These are phyloP conservation scores for Notoglanidium macrostoma DNA, from an alignment of 2,797 vertebrate species.

Conservation along the genomic window DNA sequence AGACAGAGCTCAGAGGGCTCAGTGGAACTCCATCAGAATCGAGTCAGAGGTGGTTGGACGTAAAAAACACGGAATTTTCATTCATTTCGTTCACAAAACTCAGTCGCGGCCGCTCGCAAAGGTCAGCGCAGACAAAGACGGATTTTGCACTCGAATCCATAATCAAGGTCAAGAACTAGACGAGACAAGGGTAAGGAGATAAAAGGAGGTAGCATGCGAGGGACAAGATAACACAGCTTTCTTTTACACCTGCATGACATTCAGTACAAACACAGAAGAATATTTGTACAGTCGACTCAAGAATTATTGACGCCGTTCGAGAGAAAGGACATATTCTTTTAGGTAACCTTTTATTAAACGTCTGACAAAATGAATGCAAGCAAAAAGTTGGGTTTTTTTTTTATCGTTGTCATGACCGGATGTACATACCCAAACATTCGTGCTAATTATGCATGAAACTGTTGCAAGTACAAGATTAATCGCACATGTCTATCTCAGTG, in stretches of 20 bases:
- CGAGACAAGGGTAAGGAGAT: background rate
- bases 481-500: background rate
- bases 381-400: background rate
- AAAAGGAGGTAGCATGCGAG: slow-evolving; percentile 2
- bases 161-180: slow-evolving; percentile 23
- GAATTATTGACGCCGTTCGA: background rate
- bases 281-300: background rate
- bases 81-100: background rate
- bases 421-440: background rate
- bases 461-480: background rate
- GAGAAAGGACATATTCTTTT: background rate
- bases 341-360: background rate
- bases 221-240: slow-evolving; percentile 8
- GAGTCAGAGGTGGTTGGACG: background rate
- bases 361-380: background rate
- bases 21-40: slow-evolving; percentile 12
- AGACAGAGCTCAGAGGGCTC: slow-evolving; percentile 31
- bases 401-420: background rate
- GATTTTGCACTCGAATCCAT: background rate
- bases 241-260: background rate
- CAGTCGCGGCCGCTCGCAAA: background rate
- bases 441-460: background rate
- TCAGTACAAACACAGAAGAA: background rate
- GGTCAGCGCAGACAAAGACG: background rate
- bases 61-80: background rate